These are phyloP conservation scores for Plagodis dolabraria DNA, from an alignment of 2,888 invertebrate genomes.

Conservation along the genomic window DNA sequence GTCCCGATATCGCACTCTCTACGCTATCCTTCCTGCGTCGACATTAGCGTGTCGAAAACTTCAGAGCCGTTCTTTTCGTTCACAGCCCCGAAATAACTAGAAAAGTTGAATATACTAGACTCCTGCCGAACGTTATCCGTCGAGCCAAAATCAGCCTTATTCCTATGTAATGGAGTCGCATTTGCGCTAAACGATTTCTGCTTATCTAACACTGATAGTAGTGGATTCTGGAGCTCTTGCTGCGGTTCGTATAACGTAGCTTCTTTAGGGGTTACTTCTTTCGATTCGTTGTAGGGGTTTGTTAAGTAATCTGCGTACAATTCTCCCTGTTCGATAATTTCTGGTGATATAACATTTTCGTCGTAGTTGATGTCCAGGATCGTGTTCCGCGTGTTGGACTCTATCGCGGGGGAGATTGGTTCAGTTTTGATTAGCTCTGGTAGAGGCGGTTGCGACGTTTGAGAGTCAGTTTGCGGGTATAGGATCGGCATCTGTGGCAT, in stretches of 20 bases:
- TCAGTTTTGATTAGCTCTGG: slow-evolving; percentile 40
- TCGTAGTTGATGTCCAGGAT: slow-evolving; percentile 35
- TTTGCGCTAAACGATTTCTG: slow-evolving; percentile 71
- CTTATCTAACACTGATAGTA: slow-evolving; percentile 49
- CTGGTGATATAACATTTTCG: slow-evolving; percentile 39
- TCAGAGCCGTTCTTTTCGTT: slow-evolving; percentile 85
- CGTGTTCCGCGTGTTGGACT: slow-evolving; percentile 30
- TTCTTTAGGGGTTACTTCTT: slow-evolving; percentile 56
- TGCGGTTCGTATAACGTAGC: slow-evolving; percentile 64
- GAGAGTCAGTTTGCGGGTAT: slow-evolving; percentile 53
- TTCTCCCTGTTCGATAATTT: slow-evolving; percentile 55
- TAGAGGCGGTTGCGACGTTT: slow-evolving; percentile 10
- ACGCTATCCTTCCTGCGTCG: slow-evolving; percentile 74
- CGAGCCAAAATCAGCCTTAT: slow-evolving; percentile 74
- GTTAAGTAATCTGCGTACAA: slow-evolving; percentile 84
- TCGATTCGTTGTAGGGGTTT: slow-evolving; percentile 81
- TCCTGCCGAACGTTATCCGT: slow-evolving; percentile 72
- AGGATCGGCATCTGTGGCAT: slow-evolving; percentile 71
- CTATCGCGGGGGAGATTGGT: slow-evolving; percentile 36
- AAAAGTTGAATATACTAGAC: slow-evolving; percentile 84
- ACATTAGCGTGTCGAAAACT: slow-evolving; percentile 80
- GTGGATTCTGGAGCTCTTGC: slow-evolving; percentile 46
- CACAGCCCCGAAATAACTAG: slow-evolving; percentile 86
- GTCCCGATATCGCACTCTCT: slow-evolving; percentile 63
- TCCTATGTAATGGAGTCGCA: slow-evolving; percentile 71